A percentile compares a stretch with the other conserved stretches of the same genome.
Conservation (phyloP, 2,113 vertebrate genomes). For the Recurvirostra avosetta region DNA sequence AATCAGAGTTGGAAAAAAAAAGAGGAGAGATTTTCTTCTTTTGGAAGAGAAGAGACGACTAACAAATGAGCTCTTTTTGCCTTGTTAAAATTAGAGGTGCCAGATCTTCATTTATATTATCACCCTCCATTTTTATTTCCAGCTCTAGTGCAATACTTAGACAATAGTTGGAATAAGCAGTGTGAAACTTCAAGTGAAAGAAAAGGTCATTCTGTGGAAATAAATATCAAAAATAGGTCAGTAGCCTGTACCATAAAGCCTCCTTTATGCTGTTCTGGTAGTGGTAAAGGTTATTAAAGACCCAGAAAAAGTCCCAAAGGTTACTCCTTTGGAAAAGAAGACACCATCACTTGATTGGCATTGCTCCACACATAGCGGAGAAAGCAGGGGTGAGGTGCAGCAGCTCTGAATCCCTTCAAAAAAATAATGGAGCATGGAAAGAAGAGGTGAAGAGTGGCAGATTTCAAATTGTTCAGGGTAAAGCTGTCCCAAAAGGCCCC, state of each 20-base stretch:
- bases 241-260: not conserved
- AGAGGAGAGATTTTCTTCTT: not conserved
- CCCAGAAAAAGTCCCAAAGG: not conserved
- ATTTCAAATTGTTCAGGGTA: not conserved
- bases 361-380: rapidly evolving
- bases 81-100: not conserved
- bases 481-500: not conserved
- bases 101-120: not conserved
- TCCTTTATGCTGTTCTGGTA: not conserved
- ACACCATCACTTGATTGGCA: not conserved
- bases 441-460: not conserved
- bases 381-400: not conserved
- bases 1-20: not conserved
- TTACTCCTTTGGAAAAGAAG: not conserved
- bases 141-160: not conserved
- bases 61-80: not conserved
- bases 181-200: not conserved
- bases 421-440: not conserved
- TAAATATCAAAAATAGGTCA: not conserved
- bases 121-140: not conserved
- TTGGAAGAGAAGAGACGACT: not conserved
- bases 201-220: not conserved
- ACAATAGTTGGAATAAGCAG: not conserved
- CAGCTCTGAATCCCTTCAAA: not conserved
- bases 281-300: not conserved